Evolutionary conservation across 2,888 invertebrate species (phyloP).

Genomic region (Hirtodrosophila histrioides): DNA sequence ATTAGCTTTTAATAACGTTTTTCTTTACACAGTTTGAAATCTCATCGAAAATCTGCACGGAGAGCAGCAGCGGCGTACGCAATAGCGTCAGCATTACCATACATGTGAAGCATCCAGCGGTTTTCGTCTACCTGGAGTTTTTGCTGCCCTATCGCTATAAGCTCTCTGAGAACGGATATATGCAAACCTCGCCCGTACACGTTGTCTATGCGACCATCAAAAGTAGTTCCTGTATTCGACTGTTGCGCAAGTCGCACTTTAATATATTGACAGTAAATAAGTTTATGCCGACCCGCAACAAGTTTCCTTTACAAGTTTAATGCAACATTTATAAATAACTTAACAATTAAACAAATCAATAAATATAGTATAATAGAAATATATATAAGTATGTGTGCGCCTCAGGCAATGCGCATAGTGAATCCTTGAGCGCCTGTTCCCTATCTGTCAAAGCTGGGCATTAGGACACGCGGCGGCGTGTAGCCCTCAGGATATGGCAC

Average conservation of each 20-base stretch:
- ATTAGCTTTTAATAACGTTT: not conserved
- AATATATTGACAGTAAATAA: slow-evolving; percentile 82
- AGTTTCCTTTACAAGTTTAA: slow-evolving; percentile 49
- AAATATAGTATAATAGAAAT: slow-evolving; percentile 52
- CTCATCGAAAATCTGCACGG: slow-evolving; percentile 64
- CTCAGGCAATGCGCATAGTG: not conserved
- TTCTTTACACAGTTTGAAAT: slow-evolving; percentile 71
- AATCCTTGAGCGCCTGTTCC: not conserved
- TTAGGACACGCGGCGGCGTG: slow-evolving; percentile 86
- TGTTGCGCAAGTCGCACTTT: slow-evolving; percentile 64
- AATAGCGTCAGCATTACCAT: slow-evolving; percentile 79
- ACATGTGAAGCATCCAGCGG: slow-evolving; percentile 77
- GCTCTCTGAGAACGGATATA: slow-evolving; percentile 83
- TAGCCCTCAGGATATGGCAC: slow-evolving; percentile 90
- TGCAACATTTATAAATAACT: slow-evolving; percentile 68
- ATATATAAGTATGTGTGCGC: not conserved
- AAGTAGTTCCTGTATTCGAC: slow-evolving; percentile 63
- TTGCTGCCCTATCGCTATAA: slow-evolving; percentile 68
- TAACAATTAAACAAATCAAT: slow-evolving; percentile 69
- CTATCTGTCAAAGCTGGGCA: slow-evolving; percentile 79
- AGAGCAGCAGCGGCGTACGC: slow-evolving; percentile 34
- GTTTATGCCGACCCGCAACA: slow-evolving; percentile 64
- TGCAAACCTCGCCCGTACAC: slow-evolving; percentile 80
- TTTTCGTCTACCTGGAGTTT: slow-evolving; percentile 82
- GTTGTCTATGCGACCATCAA: slow-evolving; percentile 79